Percentiles rank a stretch among this genome's conserved stretches.
These are phyloP conservation scores for Cassiopea xamachana DNA, from an alignment of 30 jellyfish, hydroid and myxozoan genomes.

Conservation along the genomic window DNA sequence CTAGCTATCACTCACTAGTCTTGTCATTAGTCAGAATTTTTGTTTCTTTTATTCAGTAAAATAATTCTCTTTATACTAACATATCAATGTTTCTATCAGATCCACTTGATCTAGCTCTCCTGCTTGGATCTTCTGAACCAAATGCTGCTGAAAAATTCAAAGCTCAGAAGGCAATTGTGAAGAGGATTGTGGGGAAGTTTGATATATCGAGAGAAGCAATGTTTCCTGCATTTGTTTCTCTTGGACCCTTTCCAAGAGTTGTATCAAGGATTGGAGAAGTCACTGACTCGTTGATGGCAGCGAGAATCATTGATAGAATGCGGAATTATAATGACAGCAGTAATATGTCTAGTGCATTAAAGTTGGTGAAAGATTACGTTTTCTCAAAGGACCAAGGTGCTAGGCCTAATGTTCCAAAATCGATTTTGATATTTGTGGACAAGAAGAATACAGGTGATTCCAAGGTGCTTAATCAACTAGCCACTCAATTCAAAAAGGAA, in stretches of 20 bases:
- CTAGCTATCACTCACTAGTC: slow-evolving; percentile 29
- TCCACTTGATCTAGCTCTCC: slow-evolving; percentile 44
- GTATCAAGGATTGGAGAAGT: slow-evolving; percentile 53
- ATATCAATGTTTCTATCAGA: not conserved
- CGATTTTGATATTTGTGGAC: slow-evolving; percentile 86
- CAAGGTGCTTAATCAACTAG: slow-evolving; percentile 59
- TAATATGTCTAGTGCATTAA: slow-evolving; percentile 65
- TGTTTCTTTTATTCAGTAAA: too few species aligned
- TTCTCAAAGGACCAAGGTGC: slow-evolving; percentile 86
- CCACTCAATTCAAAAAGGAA: slow-evolving; percentile 70
- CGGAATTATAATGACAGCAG: slow-evolving; percentile 48
- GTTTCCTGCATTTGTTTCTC: slow-evolving; percentile 65
- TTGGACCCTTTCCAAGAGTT: slow-evolving; percentile 49
- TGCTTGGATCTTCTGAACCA: slow-evolving; percentile 78
- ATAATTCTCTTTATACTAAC: too few species aligned
- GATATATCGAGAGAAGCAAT: slow-evolving; percentile 31
- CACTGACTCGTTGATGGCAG: slow-evolving; percentile 2
- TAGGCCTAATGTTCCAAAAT: slow-evolving; percentile 69
- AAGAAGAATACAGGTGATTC: slow-evolving; percentile 51
- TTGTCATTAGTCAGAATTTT: too few species aligned
- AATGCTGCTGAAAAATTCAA: slow-evolving; percentile 27
- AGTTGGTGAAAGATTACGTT: slow-evolving; percentile 65
- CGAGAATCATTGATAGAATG: slow-evolving; percentile 9
- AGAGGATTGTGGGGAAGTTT: slow-evolving; percentile 21
- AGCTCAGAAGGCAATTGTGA: slow-evolving; percentile 58